phyloP scores from a whole-genome alignment of 2,797 vertebrate species.

The Cryptoblepharus egeriae region DNA sequence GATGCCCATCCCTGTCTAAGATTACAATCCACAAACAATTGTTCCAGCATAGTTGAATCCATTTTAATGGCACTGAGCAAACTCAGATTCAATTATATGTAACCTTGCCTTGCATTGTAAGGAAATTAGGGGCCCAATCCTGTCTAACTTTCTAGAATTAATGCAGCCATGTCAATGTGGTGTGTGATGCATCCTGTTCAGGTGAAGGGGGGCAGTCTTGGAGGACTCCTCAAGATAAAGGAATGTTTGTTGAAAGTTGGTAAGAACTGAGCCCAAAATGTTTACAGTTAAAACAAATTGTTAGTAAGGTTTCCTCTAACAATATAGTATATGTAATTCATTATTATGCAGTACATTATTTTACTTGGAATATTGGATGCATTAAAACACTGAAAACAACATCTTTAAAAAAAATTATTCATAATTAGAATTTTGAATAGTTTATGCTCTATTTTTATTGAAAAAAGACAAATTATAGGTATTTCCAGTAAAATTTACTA shows the following conservation, averaged over 20 bases:
- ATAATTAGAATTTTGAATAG: not conserved
- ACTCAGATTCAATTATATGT: not conserved
- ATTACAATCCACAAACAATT: not conserved
- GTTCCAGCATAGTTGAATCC: not conserved
- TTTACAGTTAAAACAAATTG: not conserved
- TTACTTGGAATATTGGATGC: not conserved
- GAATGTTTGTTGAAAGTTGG: too few relatives aligned
- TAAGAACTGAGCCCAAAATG: too few relatives aligned
- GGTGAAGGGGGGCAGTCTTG: too few relatives aligned
- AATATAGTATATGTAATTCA: not conserved
- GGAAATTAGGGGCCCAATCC: not conserved
- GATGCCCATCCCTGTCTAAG: not conserved
- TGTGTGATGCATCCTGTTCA: too few relatives aligned
- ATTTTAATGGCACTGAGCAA: not conserved
- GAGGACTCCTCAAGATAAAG: too few relatives aligned
- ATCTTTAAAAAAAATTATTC: not conserved
- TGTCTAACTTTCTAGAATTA: too few relatives aligned
- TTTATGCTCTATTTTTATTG: not conserved
- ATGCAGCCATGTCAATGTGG: too few relatives aligned
- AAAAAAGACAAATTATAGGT: not conserved
- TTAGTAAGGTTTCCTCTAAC: not conserved
- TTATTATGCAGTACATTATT: too few relatives aligned
- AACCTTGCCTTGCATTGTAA: not conserved
- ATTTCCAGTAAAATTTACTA: not conserved
- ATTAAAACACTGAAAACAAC: not conserved